Evolutionary conservation across 2,888 invertebrate genomes (phyloP).

Genomic region (Biston betularia): DNA sequence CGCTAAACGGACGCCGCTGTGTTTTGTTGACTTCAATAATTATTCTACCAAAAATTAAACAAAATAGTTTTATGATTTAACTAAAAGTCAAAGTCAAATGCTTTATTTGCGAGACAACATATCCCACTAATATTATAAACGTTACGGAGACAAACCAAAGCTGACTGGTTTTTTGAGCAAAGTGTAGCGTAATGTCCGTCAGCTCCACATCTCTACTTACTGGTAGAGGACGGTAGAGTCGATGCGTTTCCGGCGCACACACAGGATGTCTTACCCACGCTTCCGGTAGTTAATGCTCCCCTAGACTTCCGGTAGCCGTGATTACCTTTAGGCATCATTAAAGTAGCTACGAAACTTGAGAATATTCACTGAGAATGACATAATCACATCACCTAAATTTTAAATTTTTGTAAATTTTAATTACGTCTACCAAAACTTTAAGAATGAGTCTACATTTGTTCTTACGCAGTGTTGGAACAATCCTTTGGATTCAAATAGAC

Average conservation of each 20-base stretch:
- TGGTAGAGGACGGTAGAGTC: slow-evolving; percentile 41
- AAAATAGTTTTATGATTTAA: too few species aligned
- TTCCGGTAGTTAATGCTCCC: slow-evolving; percentile 36
- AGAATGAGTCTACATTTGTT: too few species aligned
- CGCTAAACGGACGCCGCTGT: slow-evolving; percentile 6
- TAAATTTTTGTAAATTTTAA: too few species aligned
- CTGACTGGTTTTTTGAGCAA: not conserved
- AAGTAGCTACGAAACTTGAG: not conserved
- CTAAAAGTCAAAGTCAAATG: too few species aligned
- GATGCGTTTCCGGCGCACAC: slow-evolving; percentile 52
- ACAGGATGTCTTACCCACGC: slow-evolving; percentile 45
- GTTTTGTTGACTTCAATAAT: slow-evolving; percentile 4
- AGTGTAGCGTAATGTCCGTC: not conserved
- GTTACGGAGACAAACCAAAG: too few species aligned
- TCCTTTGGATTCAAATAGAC: too few species aligned
- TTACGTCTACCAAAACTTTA: too few species aligned
- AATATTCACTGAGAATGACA: not conserved
- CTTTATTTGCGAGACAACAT: too few species aligned
- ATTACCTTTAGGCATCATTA: slow-evolving; percentile 38
- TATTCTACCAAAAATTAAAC: not conserved
- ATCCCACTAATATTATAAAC: too few species aligned
- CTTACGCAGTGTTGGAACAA: too few species aligned
- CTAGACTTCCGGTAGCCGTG: slow-evolving; percentile 42
- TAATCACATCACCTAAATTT: too few species aligned
- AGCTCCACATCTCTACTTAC: not conserved